A percentile compares a stretch with the other conserved stretches of the same genome.
Conservation (phyloP, 2,113 vertebrate genomes). For the Forbesichthys papilliferus region DNA sequence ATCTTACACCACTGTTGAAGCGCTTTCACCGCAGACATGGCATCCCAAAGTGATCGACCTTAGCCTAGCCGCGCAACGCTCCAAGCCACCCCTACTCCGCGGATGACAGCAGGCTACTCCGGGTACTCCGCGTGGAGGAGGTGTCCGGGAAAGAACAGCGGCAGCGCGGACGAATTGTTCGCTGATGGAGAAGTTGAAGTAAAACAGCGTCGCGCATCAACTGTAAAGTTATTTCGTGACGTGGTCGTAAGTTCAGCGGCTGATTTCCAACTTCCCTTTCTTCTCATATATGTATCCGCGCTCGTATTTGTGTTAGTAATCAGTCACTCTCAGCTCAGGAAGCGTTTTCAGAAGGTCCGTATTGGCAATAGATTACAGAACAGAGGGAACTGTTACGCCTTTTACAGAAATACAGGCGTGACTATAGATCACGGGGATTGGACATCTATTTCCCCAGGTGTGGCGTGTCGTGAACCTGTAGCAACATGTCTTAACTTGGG, state of each 20-base stretch:
- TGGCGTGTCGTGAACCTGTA: slow-evolving; percentile 3
- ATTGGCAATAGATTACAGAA: neutral
- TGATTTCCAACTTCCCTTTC: neutral
- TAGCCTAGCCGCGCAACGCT: neutral
- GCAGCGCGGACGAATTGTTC: neutral
- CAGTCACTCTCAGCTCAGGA: no score
- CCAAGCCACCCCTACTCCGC: neutral
- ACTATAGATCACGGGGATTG: neutral
- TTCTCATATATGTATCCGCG: neutral
- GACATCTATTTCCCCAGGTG: slow-evolving; percentile 30
- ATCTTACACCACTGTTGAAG: slow-evolving; percentile 94
- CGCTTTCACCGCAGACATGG: slow-evolving; percentile 91
- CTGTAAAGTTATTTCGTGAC: slow-evolving; percentile 50
- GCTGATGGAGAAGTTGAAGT: neutral
- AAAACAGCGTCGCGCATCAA: slow-evolving; percentile 27
- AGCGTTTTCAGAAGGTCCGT: no score
- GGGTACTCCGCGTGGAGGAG: neutral
- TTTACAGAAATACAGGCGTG: neutral
- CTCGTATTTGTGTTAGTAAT: no score
- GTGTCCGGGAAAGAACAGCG: slow-evolving; percentile 14
- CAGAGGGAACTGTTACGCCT: neutral
- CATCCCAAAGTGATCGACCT: slow-evolving; percentile 70
- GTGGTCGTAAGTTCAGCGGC: slow-evolving; percentile 13
- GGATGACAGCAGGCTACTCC: neutral
- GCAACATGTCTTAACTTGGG: neutral